Base-by-base conservation (phyloP, 2,888 invertebrate genomes). In the Amphipoea oculea region DNA sequence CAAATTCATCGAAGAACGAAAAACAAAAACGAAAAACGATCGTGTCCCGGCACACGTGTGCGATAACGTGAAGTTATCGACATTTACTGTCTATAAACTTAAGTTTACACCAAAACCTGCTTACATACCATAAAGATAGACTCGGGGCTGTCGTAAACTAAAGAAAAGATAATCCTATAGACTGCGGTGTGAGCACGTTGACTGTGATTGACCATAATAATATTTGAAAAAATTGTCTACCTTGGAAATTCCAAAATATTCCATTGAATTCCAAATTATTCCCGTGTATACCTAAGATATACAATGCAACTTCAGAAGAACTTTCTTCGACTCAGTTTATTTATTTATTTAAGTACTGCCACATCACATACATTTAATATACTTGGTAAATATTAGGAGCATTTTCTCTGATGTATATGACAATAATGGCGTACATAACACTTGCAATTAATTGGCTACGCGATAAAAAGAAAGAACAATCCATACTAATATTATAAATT, bases 51-150 rank as follows among this genome's bases (percentile, higher is more conserved):
- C 70, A 45, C 73, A 69, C 36, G 20, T 81, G 17, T 9, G 60
- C 78, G 86, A 88, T 89, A 89, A 88, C 81, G 79, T 68, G 65
- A 80, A 87, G 71, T 83, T 87, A 86, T 89, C 88, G 85, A 89
- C 87, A 73, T 91, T 91, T 88, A 91, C 83, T 82, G 83, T 73
- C 88, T 81, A 89, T 91, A 92, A 91, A 90, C 67, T 86, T 84
- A 86, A 86, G 81, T 81, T 81, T 60, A 80, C 76, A 84, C 84
- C 90, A 84, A 89, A 89, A 85, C 78, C 70, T 62, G 60, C 51
- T 68, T 73, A 70, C 42, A 67, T 48, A 67, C 82, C 69, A 79
- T 84, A 78, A 86, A 87, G 74, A 74, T 73, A 29, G 74, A 79
- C 78, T 67, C 76, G 2, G 20, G n/a, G 42, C 60, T 73, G 65